A percentile compares a stretch with the other conserved stretches of the same genome.
These are phyloP conservation scores for Spea bombifrons DNA, from an alignment of 2,113 vertebrate genomes.

Conservation along the genomic window DNA sequence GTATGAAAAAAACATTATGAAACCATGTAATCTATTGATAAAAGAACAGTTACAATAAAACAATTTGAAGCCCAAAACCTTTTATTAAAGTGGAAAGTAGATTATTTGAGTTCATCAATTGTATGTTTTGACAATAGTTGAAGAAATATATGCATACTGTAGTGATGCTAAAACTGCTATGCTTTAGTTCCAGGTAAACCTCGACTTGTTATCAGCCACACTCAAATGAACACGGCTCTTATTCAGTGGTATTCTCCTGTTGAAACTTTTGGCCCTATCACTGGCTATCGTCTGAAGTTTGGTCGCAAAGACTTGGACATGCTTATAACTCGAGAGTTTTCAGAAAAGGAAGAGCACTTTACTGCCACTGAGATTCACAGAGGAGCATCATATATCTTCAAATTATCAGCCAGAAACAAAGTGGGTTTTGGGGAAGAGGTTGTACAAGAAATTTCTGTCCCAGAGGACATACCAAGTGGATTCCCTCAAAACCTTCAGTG, in stretches of 20 bases:
- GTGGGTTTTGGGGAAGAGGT: constrained; percentile 97
- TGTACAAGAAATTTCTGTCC: constrained; percentile 89
- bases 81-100: no score
- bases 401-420: constrained; percentile 93
- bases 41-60: no score
- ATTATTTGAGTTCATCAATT: no score
- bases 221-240: constrained; percentile 96
- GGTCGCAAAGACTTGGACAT: constrained; percentile 89
- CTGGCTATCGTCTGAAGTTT: constrained; percentile 91
- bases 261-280: constrained; percentile 84
- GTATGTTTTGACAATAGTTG: no score
- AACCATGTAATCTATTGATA: neutral
- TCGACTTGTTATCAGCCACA: constrained; percentile 91
- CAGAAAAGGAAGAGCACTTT: constrained; percentile 94
- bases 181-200: constrained; percentile 93
- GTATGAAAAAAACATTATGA: neutral
- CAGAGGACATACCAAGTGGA: constrained; percentile 88
- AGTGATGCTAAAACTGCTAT: constrained; percentile 13
- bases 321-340: constrained; percentile 87
- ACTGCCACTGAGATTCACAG: constrained; percentile 96
- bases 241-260: constrained; percentile 95
- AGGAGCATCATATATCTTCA: constrained; percentile 90
- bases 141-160: no score
- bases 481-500: constrained; percentile 90
- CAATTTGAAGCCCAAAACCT: no score